Percentiles rank a stretch among this genome's conserved stretches.
These are phyloP conservation scores for Unio delphinus DNA, from an alignment of 2,888 invertebrate genomes.

Conservation along the genomic window DNA sequence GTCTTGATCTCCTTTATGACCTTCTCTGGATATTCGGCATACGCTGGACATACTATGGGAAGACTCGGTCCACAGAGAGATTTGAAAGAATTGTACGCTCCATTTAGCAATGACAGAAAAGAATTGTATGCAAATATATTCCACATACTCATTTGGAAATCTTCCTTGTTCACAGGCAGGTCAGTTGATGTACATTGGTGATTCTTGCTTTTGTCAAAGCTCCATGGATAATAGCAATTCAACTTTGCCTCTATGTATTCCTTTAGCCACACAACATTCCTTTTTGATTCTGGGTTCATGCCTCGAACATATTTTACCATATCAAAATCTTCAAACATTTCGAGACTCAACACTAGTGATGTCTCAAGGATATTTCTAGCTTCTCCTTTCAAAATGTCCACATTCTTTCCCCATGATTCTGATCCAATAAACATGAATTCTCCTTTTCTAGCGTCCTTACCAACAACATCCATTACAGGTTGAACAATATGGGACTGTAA, in stretches of 20 bases:
- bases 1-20: conserved; percentile 1
- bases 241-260: conserved; percentile 16
- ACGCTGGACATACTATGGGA: conserved; percentile 16
- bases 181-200: conserved; percentile 4
- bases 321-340: conserved; percentile 12
- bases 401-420: conserved; percentile 24
- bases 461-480: conserved; percentile 7
- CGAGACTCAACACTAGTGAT: conserved; percentile 18
- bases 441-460: conserved; percentile 10
- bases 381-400: conserved; percentile 10
- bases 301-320: conserved; percentile 9
- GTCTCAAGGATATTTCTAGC: conserved; percentile 14
- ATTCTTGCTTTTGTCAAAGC: conserved; percentile 18
- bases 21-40: conserved; percentile 3
- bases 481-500: conserved; percentile 17
- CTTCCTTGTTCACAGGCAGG: not conserved
- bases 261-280: conserved; percentile 17
- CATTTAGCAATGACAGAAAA: conserved; percentile 9
- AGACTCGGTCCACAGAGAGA: conserved; percentile 6
- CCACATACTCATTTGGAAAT: conserved; percentile 12
- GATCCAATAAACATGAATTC: conserved; percentile 40
- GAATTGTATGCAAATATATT: conserved; percentile 15
- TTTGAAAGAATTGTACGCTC: conserved; percentile 1
- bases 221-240: conserved; percentile 17
- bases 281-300: conserved; percentile 6